These are phyloP conservation scores for Brachionus rotundiformis DNA, from an alignment of 1,140 invertebrate genomes.

Conservation along the genomic window DNA sequence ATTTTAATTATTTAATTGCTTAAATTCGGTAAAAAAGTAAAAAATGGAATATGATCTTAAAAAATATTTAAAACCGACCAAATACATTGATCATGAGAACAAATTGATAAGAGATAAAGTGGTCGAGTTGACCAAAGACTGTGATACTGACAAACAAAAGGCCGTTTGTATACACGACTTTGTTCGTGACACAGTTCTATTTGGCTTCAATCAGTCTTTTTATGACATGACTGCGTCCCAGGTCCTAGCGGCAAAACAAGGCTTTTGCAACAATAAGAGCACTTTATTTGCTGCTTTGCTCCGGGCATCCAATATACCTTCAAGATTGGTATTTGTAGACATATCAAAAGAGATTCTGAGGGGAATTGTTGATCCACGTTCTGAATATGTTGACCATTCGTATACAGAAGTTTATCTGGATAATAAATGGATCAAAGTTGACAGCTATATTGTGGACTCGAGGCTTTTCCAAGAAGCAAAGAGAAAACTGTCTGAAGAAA, in stretches of 20 bases:
- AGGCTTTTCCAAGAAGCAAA: not conserved
- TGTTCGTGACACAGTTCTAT: not conserved
- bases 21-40: too few species aligned
- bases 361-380: constrained; percentile 2
- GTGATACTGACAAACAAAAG: not conserved
- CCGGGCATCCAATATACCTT: not conserved
- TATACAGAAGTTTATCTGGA: constrained; percentile 1
- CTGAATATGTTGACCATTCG: constrained; percentile 9
- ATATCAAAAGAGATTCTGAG: not conserved
- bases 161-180: not conserved
- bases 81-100: not conserved
- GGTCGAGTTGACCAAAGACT: not conserved
- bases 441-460: constrained; percentile 35
- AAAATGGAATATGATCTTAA: not conserved
- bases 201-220: constrained; percentile 6
- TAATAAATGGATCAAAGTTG: not conserved
- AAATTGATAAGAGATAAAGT: not conserved
- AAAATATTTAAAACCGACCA: not conserved
- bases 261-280: constrained; percentile 20
- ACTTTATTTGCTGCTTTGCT: constrained; percentile 26
- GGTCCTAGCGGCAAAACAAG: not conserved
- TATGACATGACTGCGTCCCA: not conserved
- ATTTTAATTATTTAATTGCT: too few species aligned
- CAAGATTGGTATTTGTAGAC: constrained; percentile 13
- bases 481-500: constrained; percentile 8